phyloP scores from a whole-genome alignment of 2,888 invertebrate species.

The Tetrapedia diversipes region DNA sequence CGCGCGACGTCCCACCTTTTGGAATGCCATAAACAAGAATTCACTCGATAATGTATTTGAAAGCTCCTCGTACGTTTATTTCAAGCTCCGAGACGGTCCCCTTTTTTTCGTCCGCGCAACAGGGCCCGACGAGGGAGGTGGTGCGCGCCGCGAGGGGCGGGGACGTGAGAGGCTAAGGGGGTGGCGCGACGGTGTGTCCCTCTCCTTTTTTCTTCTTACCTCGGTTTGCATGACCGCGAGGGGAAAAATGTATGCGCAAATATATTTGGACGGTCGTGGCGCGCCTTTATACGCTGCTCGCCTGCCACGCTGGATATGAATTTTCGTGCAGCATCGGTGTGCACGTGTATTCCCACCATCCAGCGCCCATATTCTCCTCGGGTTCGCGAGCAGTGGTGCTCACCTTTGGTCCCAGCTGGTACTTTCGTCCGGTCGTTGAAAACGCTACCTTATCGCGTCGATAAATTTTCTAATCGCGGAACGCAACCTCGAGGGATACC shows the following conservation, averaged over 20 bases:
- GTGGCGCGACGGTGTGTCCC: conserved; percentile 31
- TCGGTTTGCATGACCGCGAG: conserved; percentile 69
- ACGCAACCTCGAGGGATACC: too few species aligned
- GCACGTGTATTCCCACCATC: conserved; percentile 72
- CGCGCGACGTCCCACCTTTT: conserved; percentile 59
- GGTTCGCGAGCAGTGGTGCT: conserved; percentile 63
- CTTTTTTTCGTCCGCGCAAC: conserved; percentile 22
- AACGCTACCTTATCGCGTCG: neutral
- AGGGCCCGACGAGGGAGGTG: conserved; percentile 3
- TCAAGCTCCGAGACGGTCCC: conserved; percentile 62
- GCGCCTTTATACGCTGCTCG: conserved; percentile 67
- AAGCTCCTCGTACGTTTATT: conserved; percentile 70
- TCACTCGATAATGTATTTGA: conserved; percentile 72
- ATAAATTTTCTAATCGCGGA: too few species aligned
- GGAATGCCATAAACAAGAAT: conserved; percentile 71
- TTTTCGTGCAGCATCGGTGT: conserved; percentile 70
- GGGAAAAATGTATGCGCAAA: conserved; percentile 72
- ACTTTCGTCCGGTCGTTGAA: neutral
- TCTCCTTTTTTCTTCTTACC: conserved; percentile 4
- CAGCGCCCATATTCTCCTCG: conserved; percentile 65
- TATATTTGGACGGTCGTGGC: conserved; percentile 70
- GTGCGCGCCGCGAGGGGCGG: conserved; percentile 1
- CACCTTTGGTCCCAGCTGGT: conserved; percentile 23
- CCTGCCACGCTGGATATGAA: conserved; percentile 71
- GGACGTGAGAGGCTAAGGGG: too few species aligned